phyloP scores from a whole-genome alignment of 1,140 invertebrate genomes.

The Scaptomyza graminum region DNA sequence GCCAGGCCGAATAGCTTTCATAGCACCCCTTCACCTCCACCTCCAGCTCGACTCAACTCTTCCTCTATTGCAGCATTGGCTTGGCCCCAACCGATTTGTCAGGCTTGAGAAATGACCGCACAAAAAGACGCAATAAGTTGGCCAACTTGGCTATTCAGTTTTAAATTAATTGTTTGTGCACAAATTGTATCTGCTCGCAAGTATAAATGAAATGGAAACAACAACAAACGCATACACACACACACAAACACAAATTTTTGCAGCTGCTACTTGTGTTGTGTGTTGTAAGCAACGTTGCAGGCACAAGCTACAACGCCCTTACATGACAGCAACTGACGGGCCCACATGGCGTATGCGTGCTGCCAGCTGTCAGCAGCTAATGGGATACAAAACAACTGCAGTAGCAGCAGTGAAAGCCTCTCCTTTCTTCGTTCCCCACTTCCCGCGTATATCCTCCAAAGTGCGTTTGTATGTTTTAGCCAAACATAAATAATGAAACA shows the following conservation, averaged over 20 bases:
- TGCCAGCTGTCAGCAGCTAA: conserved; percentile 58
- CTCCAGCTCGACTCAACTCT: too few species aligned
- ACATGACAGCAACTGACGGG: conserved; percentile 71
- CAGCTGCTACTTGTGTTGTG: conserved; percentile 19
- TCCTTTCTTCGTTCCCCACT: not conserved
- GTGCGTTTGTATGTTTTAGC: conserved; percentile 49
- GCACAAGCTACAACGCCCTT: conserved; percentile 56
- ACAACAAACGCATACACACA: too few species aligned
- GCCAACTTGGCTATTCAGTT: conserved; percentile 55
- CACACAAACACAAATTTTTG: not conserved
- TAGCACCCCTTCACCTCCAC: not conserved
- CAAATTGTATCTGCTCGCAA: conserved; percentile 42
- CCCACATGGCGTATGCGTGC: conserved; percentile 77
- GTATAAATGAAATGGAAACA: conserved; percentile 36
- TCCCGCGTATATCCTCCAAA: not conserved
- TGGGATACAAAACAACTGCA: conserved; percentile 50
- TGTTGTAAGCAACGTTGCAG: conserved; percentile 7
- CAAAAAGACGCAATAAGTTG: conserved; percentile 55
- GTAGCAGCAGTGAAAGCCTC: conserved; percentile 10
- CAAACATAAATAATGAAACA: conserved; percentile 74
- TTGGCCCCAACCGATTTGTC: conserved; percentile 63
- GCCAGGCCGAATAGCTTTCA: not conserved
- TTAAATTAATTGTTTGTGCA: conserved; percentile 62
- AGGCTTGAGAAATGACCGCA: conserved; percentile 65
- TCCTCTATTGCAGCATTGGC: not conserved